Evolutionary conservation across 2,113 vertebrate genomes (phyloP).

Genomic region (Tautogolabrus adspersus): DNA sequence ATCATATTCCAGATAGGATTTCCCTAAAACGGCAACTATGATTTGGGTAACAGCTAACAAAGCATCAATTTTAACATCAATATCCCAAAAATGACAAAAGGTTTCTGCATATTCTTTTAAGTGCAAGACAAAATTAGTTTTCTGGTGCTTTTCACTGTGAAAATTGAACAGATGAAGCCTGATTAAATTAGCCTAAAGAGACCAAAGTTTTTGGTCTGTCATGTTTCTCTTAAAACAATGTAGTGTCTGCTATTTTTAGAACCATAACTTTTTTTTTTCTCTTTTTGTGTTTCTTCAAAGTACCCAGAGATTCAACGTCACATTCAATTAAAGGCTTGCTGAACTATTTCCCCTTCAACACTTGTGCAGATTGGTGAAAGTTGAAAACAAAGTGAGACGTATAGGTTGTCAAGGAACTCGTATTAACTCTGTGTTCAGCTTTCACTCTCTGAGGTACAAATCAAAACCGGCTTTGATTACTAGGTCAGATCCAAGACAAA

Average conservation of each 20-base stretch:
- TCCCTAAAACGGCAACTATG: no score
- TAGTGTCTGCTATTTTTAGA: conserved; percentile 56
- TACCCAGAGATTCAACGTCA: conserved; percentile 43
- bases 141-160: background rate
- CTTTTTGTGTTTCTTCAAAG: conserved; percentile 8
- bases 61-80: no score
- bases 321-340: conserved; percentile 57
- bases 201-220: conserved; percentile 34
- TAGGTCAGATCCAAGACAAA: conserved; percentile 24
- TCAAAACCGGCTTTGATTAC: conserved; percentile 46
- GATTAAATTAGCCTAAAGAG: conserved; percentile 38
- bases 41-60: no score
- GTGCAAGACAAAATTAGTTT: background rate
- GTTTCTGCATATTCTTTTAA: background rate
- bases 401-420: conserved; percentile 27
- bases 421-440: conserved; percentile 34
- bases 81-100: background rate
- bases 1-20: background rate
- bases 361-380: conserved; percentile 40
- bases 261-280: background rate
- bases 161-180: conserved; percentile 38
- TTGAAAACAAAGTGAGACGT: conserved; percentile 58
- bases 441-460: conserved; percentile 27
- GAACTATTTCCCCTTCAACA: conserved; percentile 47
- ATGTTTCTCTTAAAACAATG: conserved; percentile 28